phyloP scores from a whole-genome alignment of 2,113 vertebrate genomes.

The Bathybates hornii region DNA sequence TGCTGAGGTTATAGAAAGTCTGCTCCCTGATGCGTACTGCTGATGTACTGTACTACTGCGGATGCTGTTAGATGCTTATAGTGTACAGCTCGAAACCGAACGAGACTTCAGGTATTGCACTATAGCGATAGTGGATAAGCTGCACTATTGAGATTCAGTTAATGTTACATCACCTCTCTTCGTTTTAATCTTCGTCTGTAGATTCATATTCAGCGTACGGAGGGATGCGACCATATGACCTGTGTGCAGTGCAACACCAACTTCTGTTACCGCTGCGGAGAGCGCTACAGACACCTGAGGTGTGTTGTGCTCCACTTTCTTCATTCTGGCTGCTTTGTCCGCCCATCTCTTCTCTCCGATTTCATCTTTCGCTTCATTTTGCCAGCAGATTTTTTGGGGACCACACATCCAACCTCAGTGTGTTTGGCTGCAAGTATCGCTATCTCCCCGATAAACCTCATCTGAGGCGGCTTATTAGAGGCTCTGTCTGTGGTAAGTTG shows the following conservation, averaged over 20 bases:
- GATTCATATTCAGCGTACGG: constrained; percentile 98
- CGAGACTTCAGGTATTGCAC: background rate
- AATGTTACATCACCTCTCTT: background rate
- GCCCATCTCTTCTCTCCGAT: background rate
- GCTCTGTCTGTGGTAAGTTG: constrained; percentile 92
- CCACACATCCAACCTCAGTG: constrained; percentile 97
- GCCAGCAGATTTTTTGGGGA: constrained; percentile 86
- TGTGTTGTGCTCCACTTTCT: background rate
- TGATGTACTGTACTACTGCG: background rate
- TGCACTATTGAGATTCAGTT: fast-evolving
- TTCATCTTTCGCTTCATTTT: background rate
- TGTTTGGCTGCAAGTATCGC: constrained; percentile 99
- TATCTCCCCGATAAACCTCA: constrained; percentile 97
- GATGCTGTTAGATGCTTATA: background rate
- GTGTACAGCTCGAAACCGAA: background rate
- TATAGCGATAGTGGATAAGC: background rate
- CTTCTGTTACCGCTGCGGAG: constrained; percentile 98
- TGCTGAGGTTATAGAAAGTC: background rate
- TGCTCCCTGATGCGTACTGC: background rate
- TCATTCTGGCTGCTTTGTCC: background rate
- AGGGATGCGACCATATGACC: constrained; percentile 98
- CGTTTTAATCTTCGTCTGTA: constrained; percentile 23
- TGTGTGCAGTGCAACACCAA: constrained; percentile 98
- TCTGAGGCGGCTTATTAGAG: constrained; percentile 88
- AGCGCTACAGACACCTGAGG: constrained; percentile 90